phyloP scores from a whole-genome alignment of 2,888 invertebrate genomes.

The Dioctria linearis region DNA sequence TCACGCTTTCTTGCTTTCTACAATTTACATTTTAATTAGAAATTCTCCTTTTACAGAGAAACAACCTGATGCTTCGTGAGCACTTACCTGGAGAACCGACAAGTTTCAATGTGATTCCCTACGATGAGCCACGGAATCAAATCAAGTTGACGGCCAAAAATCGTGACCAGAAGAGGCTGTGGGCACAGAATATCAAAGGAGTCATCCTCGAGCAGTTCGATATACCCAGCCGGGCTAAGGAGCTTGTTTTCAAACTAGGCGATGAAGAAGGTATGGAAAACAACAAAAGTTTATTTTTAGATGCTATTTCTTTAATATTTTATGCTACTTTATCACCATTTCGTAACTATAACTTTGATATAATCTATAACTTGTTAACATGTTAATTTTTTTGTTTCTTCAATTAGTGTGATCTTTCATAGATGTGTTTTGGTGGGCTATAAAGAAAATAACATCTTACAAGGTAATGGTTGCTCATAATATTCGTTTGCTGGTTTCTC shows the following conservation, averaged over 20 bases:
- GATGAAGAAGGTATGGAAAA: constrained; percentile 73
- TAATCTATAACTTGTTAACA: constrained; percentile 19
- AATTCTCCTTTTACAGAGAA: constrained; percentile 79
- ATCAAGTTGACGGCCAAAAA: constrained; percentile 77
- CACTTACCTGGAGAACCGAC: constrained; percentile 94
- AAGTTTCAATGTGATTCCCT: constrained; percentile 96
- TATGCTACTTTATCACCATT: constrained; percentile 6
- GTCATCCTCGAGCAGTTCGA: constrained; percentile 96
- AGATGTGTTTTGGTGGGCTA: constrained; percentile 26
- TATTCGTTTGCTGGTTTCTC: constrained; percentile 17
- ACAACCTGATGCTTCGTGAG: constrained; percentile 97
- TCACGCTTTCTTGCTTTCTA: constrained; percentile 37
- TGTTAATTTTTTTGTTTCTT: constrained; percentile 18
- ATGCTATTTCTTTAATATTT: neutral
- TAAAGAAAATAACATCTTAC: constrained; percentile 36
- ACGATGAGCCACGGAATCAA: constrained; percentile 93
- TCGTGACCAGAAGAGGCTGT: constrained; percentile 71
- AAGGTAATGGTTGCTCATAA: constrained; percentile 32
- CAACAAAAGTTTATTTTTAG: neutral
- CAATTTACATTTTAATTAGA: constrained; percentile 49
- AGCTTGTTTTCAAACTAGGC: constrained; percentile 82
- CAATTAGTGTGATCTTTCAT: constrained; percentile 43
- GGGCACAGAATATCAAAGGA: constrained; percentile 74
- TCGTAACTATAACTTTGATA: neutral
- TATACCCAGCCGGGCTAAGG: constrained; percentile 95